phyloP scores from a whole-genome alignment of 2,888 invertebrate species.

The Drosophila cracens region DNA sequence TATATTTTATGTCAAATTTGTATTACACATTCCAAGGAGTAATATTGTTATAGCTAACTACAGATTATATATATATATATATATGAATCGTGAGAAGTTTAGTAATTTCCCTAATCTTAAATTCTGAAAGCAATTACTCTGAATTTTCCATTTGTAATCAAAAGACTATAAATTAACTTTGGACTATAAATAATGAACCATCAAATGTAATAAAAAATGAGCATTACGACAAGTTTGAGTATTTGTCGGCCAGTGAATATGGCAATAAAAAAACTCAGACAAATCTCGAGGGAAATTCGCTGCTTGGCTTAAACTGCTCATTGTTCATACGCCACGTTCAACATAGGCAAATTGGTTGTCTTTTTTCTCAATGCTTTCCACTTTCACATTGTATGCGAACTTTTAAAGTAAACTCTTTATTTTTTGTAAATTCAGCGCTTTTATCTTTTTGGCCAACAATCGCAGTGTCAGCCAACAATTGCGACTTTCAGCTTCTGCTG shows the following conservation, averaged over 20 bases:
- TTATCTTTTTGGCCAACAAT: slow-evolving; percentile 28
- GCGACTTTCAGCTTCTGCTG: slow-evolving; percentile 54
- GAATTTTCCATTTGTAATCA: slow-evolving; percentile 25
- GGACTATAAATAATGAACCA: slow-evolving; percentile 24
- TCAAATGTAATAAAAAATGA: slow-evolving; percentile 27
- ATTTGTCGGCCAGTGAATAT: slow-evolving; percentile 2
- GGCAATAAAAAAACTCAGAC: background rate
- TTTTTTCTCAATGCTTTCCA: background rate
- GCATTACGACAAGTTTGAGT: slow-evolving; percentile 12
- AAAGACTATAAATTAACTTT: slow-evolving; percentile 14
- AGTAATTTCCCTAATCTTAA: background rate
- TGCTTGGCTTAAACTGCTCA: slow-evolving; percentile 10
- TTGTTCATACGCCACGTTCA: slow-evolving; percentile 48
- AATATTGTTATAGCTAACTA: too few species aligned
- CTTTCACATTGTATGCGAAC: background rate
- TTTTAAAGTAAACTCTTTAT: slow-evolving; percentile 1
- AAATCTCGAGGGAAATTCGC: background rate
- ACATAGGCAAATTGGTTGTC: slow-evolving; percentile 1
- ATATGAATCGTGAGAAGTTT: too few species aligned
- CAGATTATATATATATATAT: too few species aligned
- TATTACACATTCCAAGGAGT: too few species aligned
- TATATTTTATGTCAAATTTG: background rate
- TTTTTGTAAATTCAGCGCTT: slow-evolving; percentile 40
- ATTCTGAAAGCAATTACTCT: slow-evolving; percentile 2
- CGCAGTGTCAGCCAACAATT: slow-evolving; percentile 26